These are phyloP conservation scores for Petroica traversi DNA, from an alignment of 2,113 vertebrate genomes.

Conservation along the genomic window DNA sequence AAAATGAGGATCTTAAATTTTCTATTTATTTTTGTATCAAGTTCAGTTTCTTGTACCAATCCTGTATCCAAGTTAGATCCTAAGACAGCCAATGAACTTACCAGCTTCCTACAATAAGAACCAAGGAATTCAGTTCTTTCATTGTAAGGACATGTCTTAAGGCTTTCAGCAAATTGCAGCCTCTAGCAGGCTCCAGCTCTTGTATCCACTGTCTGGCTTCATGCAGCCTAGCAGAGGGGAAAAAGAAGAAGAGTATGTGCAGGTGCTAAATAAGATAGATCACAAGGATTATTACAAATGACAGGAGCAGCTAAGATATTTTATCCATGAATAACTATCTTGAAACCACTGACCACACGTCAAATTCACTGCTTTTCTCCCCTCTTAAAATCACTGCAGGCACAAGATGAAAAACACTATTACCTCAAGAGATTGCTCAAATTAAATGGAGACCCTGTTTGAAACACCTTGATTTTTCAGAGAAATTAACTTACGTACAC, in stretches of 20 bases:
- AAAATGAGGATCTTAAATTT: background rate
- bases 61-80: background rate
- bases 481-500: conserved; percentile 63
- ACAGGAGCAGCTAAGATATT: background rate
- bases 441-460: background rate
- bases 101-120: conserved; percentile 76
- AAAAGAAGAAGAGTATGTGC: background rate
- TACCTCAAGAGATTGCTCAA: background rate
- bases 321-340: background rate
- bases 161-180: conserved; percentile 76
- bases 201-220: conserved; percentile 77
- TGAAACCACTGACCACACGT: background rate
- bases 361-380: background rate
- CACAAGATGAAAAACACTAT: background rate
- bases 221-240: conserved; percentile 58
- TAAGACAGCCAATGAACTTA: conserved; percentile 27
- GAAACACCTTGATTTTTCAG: background rate
- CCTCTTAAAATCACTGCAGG: background rate
- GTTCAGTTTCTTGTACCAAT: background rate
- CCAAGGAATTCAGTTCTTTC: conserved; percentile 72
- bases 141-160: conserved; percentile 59
- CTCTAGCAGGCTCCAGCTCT: conserved; percentile 53
- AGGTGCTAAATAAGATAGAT: background rate
- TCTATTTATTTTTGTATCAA: background rate
- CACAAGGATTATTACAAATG: background rate